Percentiles rank a stretch among this genome's conserved stretches.
Evolutionary conservation across 2,113 vertebrate species (phyloP).

Genomic region (Lepisosteus oculatus): DNA sequence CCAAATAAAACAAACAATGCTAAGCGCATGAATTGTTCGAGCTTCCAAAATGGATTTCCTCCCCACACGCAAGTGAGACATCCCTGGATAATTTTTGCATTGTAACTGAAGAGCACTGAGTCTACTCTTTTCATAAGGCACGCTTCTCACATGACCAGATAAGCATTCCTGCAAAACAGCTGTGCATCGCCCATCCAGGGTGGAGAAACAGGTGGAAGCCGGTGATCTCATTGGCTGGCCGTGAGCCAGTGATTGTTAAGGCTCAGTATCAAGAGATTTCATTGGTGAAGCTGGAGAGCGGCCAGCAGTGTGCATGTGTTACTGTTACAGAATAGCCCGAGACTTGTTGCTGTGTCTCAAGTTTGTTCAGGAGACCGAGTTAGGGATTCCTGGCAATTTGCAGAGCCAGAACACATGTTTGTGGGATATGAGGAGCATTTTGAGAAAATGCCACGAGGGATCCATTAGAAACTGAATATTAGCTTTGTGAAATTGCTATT

Average conservation of each 20-base stretch:
- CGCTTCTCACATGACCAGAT: slow-evolving; percentile 69
- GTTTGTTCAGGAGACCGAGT: slow-evolving; percentile 41
- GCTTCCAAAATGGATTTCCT: slow-evolving; percentile 37
- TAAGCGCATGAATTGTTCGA: slow-evolving; percentile 25
- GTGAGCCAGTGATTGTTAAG: slow-evolving; percentile 18
- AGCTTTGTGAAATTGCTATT: slow-evolving; percentile 72
- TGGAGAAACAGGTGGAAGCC: slow-evolving; percentile 55
- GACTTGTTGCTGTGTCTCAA: slow-evolving; percentile 29
- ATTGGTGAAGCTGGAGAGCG: slow-evolving; percentile 19
- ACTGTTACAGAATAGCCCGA: slow-evolving; percentile 29
- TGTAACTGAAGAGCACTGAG: slow-evolving; percentile 22
- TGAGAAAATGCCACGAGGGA: slow-evolving; percentile 55
- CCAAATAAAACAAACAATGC: slow-evolving; percentile 60
- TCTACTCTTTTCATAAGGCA: slow-evolving; percentile 43
- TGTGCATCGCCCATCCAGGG: slow-evolving; percentile 25
- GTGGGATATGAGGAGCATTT: slow-evolving; percentile 53
- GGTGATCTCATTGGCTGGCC: slow-evolving; percentile 29
- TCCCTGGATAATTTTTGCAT: not conserved
- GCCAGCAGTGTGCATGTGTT: slow-evolving; percentile 16
- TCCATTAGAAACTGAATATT: slow-evolving; percentile 74
- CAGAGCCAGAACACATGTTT: slow-evolving; percentile 52
- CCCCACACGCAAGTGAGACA: slow-evolving; percentile 45
- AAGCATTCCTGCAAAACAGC: slow-evolving; percentile 33
- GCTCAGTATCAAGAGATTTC: slow-evolving; percentile 17
- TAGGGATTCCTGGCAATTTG: slow-evolving; percentile 38